These are phyloP conservation scores for Glareola pratincola DNA, from an alignment of 2,113 vertebrate genomes.

Conservation along the genomic window DNA sequence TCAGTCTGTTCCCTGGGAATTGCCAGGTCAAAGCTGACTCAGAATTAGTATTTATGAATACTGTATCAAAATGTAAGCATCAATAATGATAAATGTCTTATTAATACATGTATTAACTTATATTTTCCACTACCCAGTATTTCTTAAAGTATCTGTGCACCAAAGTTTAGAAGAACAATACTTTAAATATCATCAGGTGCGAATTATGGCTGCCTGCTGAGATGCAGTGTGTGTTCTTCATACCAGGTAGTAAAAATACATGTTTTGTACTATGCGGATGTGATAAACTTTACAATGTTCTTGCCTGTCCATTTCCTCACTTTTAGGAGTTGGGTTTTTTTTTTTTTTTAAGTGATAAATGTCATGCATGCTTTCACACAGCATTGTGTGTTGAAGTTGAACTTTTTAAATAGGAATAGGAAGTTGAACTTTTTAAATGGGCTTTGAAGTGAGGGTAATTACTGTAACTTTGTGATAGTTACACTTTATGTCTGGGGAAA, in stretches of 20 bases:
- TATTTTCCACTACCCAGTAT: not conserved
- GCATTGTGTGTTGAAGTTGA: not conserved
- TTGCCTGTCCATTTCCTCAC: not conserved
- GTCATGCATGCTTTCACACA: not conserved
- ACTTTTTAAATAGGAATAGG: not conserved
- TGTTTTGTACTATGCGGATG: not conserved
- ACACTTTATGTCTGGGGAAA: not conserved
- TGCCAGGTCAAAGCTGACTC: constrained; percentile 61
- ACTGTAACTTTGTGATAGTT: not conserved
- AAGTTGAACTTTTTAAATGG: not conserved
- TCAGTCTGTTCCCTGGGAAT: constrained; percentile 7
- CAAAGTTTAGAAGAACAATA: not conserved
- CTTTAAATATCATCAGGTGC: not conserved
- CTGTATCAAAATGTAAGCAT: not conserved
- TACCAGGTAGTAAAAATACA: not conserved
- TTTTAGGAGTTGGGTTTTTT: not conserved
- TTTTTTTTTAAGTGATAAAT: not conserved
- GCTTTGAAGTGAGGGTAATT: not conserved
- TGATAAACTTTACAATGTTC: not conserved
- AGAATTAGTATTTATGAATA: constrained; percentile 30
- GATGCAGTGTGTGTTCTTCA: not conserved
- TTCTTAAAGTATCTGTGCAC: not conserved
- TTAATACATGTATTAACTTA: not conserved
- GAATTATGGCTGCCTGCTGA: not conserved
- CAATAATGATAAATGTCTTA: not conserved